Percentiles rank a stretch among this genome's conserved stretches.
Conservation (phyloP, 2,113 vertebrate species). For the Rousettus leschenaultii region DNA sequence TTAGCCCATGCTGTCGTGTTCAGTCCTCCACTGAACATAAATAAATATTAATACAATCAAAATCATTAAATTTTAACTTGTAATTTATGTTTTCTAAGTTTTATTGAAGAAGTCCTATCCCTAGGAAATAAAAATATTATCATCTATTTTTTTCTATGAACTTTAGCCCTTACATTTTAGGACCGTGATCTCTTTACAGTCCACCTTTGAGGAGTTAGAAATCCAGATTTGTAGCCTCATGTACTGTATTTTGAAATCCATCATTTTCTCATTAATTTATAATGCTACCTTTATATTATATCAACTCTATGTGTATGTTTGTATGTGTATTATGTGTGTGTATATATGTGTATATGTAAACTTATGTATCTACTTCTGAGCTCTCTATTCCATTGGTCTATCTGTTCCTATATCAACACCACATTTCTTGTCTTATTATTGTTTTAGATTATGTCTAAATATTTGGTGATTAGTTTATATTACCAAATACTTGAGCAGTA, state of each 20-base stretch:
- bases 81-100: not conserved
- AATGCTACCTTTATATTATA: not conserved
- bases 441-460: not conserved
- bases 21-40: not conserved
- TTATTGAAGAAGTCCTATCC: not conserved
- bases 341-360: not conserved
- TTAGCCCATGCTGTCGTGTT: not conserved
- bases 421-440: not conserved
- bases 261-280: not conserved
- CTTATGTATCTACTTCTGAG: not conserved
- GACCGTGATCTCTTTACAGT: not conserved
- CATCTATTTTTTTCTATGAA: not conserved
- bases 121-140: not conserved
- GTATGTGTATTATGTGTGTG: not conserved
- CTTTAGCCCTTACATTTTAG: not conserved
- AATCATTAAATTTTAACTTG: not conserved
- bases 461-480: not conserved
- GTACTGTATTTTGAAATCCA: not conserved
- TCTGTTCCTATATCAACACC: not conserved
- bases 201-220: not conserved
- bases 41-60: not conserved
- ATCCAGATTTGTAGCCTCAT: not conserved
- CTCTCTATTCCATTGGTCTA: not conserved
- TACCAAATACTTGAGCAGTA: not conserved
- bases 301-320: not conserved